Evolutionary conservation across 1,140 invertebrate species (phyloP), one percentile per base, ranked within the genome.

Genomic region (Trinorchestia longiramus): DNA sequence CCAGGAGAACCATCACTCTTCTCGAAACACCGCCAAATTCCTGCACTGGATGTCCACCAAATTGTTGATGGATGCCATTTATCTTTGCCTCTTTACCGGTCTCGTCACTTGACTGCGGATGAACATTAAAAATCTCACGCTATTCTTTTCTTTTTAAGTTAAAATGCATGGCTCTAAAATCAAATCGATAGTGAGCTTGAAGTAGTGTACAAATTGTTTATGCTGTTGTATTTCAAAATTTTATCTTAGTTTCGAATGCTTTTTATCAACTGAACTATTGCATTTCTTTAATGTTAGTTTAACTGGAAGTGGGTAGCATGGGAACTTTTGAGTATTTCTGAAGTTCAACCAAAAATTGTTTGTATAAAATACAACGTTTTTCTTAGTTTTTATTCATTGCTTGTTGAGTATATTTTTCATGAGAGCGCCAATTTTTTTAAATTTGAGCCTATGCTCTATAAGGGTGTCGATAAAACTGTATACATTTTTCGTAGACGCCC

Each of bases 1-100:
- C 92, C 92, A 94, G 92, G 92, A 94, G 92, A 94, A 94, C 92
- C 23, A 94, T 94, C 92, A 40, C 92, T 94, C 92, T 94, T 94
- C 40, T 43, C 92, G 47, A 94, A 23, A 94, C 47, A 45, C 40
- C 43, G 92, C 92, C 92, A n/a, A 94, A 94, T 94, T 94, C 92
- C 92, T 47, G 92, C 44, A 44, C 92, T 40, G 3, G 43, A 47
- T 36, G 43, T 47, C 44, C 43, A 44, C 92, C 92, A 94, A 94
- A 94, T 94, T 94, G 8, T 94, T 8, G 92, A 94, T 47, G 92
- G 92, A 47, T 94, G 92, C 44, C 92, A 94, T 94, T 94, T n/a
- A 94, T 94, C 92, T 94, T 94, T 42, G 43, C 92, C 92, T 94
- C 92, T 94, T 94, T 94, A 94, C 92, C 43, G 19, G 40, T 3